These are phyloP conservation scores for Microcebus griseorufus DNA, from an alignment of 2,113 vertebrate genomes.

Conservation along the genomic window DNA sequence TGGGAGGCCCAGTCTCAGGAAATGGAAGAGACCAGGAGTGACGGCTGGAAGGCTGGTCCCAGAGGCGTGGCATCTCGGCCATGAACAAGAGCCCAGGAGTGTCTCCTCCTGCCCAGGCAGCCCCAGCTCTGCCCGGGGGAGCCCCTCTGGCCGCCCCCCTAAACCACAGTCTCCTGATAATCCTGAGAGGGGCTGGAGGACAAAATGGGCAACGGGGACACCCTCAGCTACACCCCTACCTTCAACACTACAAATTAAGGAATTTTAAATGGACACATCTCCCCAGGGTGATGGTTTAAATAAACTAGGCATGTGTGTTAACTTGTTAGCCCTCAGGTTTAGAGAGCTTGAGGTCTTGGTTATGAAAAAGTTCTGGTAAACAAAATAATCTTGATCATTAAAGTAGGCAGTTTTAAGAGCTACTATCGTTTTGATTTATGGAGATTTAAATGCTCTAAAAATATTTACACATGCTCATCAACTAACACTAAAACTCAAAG, in stretches of 20 bases:
- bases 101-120: background rate
- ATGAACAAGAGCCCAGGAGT: background rate
- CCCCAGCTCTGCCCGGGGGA: background rate
- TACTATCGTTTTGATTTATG: conserved; percentile 60
- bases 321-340: background rate
- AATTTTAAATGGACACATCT: background rate
- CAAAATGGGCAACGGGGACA: background rate
- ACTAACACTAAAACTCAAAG: conserved; percentile 46
- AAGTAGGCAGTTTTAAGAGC: conserved; percentile 60
- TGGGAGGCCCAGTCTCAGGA: background rate
- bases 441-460: conserved; percentile 53
- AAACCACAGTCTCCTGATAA: background rate
- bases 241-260: background rate
- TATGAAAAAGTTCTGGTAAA: conserved; percentile 40
- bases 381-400: conserved; percentile 39
- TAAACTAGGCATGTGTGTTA: conserved; percentile 10
- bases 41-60: background rate
- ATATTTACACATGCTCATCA: conserved; percentile 32
- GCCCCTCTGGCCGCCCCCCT: too few species aligned
- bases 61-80: background rate
- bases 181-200: background rate
- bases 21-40: fast-evolving
- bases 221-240: background rate
- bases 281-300: background rate
- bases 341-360: conserved; percentile 35